Evolutionary conservation across 1,140 invertebrate genomes (phyloP).

Genomic region (Psilanteris sp.): DNA sequence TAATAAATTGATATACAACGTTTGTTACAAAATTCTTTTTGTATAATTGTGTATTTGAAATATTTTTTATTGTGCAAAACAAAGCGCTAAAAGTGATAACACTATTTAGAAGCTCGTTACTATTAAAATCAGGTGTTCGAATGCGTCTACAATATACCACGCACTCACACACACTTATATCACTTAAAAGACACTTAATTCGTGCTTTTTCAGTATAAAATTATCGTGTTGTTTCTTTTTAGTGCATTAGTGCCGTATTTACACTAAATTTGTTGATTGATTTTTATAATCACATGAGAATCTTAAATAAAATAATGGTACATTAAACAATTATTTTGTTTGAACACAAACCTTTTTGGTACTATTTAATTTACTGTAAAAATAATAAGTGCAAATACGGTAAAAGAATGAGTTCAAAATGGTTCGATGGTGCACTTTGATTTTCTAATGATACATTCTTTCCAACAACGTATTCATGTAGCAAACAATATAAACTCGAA

Average conservation of each 20-base stretch:
- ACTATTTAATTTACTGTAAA: too few relatives aligned
- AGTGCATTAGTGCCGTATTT: constrained; percentile 42
- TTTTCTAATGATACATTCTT: constrained; percentile 43
- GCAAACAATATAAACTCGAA: constrained; percentile 35
- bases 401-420: constrained; percentile 10
- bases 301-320: too few relatives aligned
- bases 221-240: constrained; percentile 9
- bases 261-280: too few relatives aligned
- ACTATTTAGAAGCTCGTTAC: constrained; percentile 12
- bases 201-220: constrained; percentile 8
- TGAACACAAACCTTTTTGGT: too few relatives aligned
- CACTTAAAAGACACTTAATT: constrained; percentile 30
- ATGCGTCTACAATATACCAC: constrained; percentile 61
- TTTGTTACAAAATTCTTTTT: constrained; percentile 12
- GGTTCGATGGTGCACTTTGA: constrained; percentile 60
- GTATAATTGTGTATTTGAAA: constrained; percentile 5
- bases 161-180: constrained; percentile 68
- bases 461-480: constrained; percentile 14
- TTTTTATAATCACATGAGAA: too few relatives aligned
- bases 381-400: constrained; percentile 29
- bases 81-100: constrained; percentile 5
- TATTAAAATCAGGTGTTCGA: constrained; percentile 51
- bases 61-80: not conserved
- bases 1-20: constrained; percentile 41
- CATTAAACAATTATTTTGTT: too few relatives aligned